These are phyloP conservation scores for Myathropa florea DNA, from an alignment of 2,888 invertebrate species.

Conservation along the genomic window DNA sequence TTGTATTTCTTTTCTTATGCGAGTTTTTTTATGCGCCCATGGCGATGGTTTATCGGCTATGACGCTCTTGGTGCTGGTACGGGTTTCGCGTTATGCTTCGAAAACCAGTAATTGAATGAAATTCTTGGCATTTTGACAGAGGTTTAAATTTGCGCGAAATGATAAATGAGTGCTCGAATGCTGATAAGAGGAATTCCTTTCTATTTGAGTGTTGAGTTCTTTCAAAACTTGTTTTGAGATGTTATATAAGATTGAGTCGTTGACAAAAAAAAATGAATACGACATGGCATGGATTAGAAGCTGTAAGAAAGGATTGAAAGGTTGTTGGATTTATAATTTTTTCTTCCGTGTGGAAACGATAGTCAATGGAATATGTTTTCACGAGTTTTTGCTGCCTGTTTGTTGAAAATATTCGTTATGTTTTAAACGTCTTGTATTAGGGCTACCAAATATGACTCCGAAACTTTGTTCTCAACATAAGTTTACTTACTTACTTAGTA, in stretches of 20 bases:
- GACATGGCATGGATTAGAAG: background rate
- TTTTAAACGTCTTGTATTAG: too few relatives aligned
- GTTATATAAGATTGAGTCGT: background rate
- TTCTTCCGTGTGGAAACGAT: too few relatives aligned
- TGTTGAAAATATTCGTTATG: too few relatives aligned
- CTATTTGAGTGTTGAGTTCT: background rate
- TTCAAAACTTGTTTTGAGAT: background rate
- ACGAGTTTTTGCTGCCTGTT: too few relatives aligned
- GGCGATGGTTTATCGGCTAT: background rate
- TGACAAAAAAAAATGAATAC: too few relatives aligned
- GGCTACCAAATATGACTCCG: too few relatives aligned
- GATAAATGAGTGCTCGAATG: background rate
- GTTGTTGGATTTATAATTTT: too few relatives aligned
- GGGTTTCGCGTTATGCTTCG: conserved; percentile 24
- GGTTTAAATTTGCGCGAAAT: background rate
- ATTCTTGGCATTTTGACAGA: conserved; percentile 22
- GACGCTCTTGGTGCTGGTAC: conserved; percentile 1
- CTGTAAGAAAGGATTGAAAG: background rate
- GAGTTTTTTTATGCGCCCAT: background rate
- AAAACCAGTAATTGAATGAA: conserved; percentile 26
- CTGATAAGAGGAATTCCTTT: background rate
- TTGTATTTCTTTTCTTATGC: background rate
- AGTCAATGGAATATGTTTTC: too few relatives aligned
- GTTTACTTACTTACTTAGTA: too few relatives aligned
- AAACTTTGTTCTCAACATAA: too few relatives aligned